These are phyloP conservation scores for Copidosoma floridanum DNA, from an alignment of 1,140 invertebrate genomes.

Conservation along the genomic window DNA sequence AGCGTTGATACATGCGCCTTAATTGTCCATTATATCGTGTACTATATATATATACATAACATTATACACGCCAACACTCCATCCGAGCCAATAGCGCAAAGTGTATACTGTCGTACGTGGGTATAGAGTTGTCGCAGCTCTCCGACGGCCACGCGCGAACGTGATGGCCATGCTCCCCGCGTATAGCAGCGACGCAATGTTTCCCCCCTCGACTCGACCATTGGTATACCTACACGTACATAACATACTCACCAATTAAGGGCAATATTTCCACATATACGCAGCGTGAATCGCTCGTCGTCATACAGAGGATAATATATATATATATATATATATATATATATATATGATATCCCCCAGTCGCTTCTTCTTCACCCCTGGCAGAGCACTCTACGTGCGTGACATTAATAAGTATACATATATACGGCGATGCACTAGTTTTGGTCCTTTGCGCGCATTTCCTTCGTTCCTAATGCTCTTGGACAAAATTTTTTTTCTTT, in stretches of 20 bases:
- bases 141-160: neutral
- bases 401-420: too few species aligned
- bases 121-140: neutral
- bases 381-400: too few species aligned
- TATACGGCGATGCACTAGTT: neutral
- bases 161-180: conserved; percentile 19
- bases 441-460: neutral
- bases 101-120: neutral
- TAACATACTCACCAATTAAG: conserved; percentile 39
- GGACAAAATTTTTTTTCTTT: too few species aligned
- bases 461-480: too few species aligned
- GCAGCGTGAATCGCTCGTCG: neutral
- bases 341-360: neutral
- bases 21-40: conserved; percentile 35
- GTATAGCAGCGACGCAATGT: conserved; percentile 1
- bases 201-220: conserved; percentile 31
- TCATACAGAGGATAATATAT: neutral
- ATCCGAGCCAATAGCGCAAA: neutral
- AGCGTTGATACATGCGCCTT: conserved; percentile 29
- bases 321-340: neutral
- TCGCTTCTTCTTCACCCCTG: too few species aligned
- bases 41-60: too few species aligned
- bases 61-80: too few species aligned
- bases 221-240: too few species aligned
- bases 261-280: conserved; percentile 32